Conservation (phyloP, 2,113 vertebrate genomes). For the Cavia porcellus region DNA sequence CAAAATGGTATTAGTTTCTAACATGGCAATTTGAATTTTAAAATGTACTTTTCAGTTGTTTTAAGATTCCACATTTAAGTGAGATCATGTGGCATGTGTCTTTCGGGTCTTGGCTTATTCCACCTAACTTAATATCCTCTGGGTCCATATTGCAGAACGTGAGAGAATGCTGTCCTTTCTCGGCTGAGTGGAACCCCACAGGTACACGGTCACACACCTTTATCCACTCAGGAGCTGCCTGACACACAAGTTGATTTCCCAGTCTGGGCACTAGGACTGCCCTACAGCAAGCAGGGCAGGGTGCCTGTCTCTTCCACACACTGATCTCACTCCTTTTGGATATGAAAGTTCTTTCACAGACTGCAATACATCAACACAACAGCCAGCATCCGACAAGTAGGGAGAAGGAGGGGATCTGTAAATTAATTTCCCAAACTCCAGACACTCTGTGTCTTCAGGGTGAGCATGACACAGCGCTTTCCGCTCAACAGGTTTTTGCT, state of each 20-base stretch:
- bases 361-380: neutral
- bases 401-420: neutral
- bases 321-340: neutral
- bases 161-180: neutral
- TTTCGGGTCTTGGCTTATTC: neutral
- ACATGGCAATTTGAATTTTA: neutral
- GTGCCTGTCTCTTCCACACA: neutral
- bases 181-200: neutral
- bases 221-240: neutral
- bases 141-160: neutral
- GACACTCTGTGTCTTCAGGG: neutral
- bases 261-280: too few relatives aligned
- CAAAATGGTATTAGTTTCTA: neutral
- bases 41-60: neutral
- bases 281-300: too few relatives aligned
- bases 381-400: neutral
- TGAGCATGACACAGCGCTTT: neutral
- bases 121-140: neutral
- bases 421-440: neutral
- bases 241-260: neutral
- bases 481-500: neutral
- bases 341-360: neutral
- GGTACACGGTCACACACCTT: neutral
- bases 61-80: neutral
- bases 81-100: neutral